Conservation (phyloP, 2,888 invertebrate genomes). For the Synergus umbraculus region DNA sequence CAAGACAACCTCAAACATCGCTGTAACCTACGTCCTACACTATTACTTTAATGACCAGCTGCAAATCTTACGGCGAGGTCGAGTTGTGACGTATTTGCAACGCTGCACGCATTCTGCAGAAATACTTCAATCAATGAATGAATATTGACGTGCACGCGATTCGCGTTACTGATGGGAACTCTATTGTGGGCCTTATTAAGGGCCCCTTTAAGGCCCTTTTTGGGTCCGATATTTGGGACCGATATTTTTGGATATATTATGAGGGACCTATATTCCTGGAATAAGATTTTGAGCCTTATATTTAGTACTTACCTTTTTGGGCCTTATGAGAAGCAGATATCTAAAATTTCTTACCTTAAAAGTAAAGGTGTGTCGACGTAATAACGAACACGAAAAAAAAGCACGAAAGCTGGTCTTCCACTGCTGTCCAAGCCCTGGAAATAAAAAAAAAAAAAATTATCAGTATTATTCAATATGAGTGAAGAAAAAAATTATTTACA, state of each 20-base stretch:
- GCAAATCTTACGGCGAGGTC: conserved; percentile 22
- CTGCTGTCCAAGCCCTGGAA: conserved; percentile 92
- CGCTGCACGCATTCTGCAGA: conserved; percentile 9
- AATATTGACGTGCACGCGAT: conserved; percentile 26
- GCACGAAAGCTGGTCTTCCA: conserved; percentile 91
- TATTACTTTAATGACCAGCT: conserved; percentile 20
- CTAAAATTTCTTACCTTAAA: conserved; percentile 80
- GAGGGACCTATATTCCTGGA: too few relatives aligned
- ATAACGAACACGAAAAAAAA: conserved; percentile 95
- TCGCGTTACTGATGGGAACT: neutral
- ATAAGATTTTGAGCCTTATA: too few relatives aligned
- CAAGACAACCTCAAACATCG: neutral
- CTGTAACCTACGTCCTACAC: conserved; percentile 2
- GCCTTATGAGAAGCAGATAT: too few relatives aligned
- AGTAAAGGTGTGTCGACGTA: conserved; percentile 95
- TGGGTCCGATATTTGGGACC: too few relatives aligned
- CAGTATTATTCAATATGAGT: neutral
- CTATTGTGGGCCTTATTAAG: too few relatives aligned
- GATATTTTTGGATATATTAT: too few relatives aligned
- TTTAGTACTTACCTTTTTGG: too few relatives aligned
- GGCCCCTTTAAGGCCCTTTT: too few relatives aligned
- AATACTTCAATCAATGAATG: conserved; percentile 30
- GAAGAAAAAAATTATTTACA: neutral
- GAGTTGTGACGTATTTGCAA: conserved; percentile 18
- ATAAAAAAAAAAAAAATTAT: conserved; percentile 56